phyloP scores from a whole-genome alignment of 2,113 vertebrate species.

The Scomber japonicus region DNA sequence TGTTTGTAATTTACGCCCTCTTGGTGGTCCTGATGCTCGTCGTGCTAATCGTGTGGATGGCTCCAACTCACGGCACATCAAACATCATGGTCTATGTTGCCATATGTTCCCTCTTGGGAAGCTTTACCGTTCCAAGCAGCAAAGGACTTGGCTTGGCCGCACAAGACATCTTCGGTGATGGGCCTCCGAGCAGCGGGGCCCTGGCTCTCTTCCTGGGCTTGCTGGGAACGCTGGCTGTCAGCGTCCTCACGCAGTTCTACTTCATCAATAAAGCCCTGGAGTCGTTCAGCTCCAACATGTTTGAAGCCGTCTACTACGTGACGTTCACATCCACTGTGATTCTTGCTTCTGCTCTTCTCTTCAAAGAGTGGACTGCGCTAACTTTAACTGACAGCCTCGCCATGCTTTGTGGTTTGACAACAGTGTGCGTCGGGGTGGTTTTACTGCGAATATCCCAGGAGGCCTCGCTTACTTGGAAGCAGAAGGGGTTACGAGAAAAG shows the following conservation, averaged over 20 bases:
- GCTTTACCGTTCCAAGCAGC: constrained; percentile 95
- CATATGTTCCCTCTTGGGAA: constrained; percentile 96
- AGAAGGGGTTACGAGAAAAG: constrained; percentile 85
- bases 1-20: constrained; percentile 90
- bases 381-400: constrained; percentile 89
- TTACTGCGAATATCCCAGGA: constrained; percentile 94
- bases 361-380: constrained; percentile 93
- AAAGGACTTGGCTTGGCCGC: constrained; percentile 95
- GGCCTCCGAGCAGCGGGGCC: constrained; percentile 84
- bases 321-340: constrained; percentile 93
- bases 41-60: constrained; percentile 91
- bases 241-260: constrained; percentile 94
- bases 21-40: constrained; percentile 90
- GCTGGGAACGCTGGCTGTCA: constrained; percentile 89
- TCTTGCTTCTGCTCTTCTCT: constrained; percentile 93
- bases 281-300: constrained; percentile 92
- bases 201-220: constrained; percentile 89
- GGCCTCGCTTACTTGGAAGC: constrained; percentile 88
- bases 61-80: constrained; percentile 90
- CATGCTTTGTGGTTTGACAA: constrained; percentile 92
- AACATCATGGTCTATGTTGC: constrained; percentile 96
- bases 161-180: constrained; percentile 88
- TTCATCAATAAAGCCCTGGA: constrained; percentile 97
- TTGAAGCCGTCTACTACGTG: constrained; percentile 96
- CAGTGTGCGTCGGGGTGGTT: constrained; percentile 91